Evolutionary conservation across 2,113 vertebrate species (phyloP).

Genomic region (Oreochromis tanganicae): DNA sequence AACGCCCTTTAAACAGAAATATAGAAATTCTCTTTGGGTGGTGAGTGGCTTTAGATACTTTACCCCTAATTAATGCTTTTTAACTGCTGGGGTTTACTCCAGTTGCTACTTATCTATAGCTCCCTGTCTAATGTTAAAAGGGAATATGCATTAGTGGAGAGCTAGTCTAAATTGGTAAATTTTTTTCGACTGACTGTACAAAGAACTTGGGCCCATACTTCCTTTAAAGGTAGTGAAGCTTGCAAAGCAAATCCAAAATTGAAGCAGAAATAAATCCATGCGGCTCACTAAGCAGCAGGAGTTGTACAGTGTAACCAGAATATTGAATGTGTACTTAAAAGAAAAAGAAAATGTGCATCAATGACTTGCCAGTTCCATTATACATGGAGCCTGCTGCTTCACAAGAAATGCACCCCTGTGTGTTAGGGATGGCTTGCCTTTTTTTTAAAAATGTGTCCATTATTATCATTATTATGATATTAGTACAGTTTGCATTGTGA

Average conservation of each 20-base stretch:
- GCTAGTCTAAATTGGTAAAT: slow-evolving; percentile 16
- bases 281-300: background rate
- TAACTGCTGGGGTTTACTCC: background rate
- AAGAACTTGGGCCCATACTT: slow-evolving; percentile 10
- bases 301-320: background rate
- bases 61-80: background rate
- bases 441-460: background rate
- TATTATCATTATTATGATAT: background rate
- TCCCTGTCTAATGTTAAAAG: background rate
- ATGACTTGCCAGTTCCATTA: background rate
- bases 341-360: slow-evolving; percentile 10
- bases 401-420: background rate
- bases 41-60: background rate
- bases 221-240: slow-evolving; percentile 32
- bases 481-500: background rate
- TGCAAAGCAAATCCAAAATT: slow-evolving; percentile 15
- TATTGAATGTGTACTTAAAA: slow-evolving; percentile 26
- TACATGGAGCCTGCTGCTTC: background rate
- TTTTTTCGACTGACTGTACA: background rate
- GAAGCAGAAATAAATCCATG: slow-evolving; percentile 14
- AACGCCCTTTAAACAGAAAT: background rate
- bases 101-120: background rate
- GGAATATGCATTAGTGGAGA: slow-evolving; percentile 10
- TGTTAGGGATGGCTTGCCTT: background rate
- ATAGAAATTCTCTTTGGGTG: background rate